Evolutionary conservation across 2,797 vertebrate genomes (phyloP).

Genomic region (Adrianichthys oophorus): DNA sequence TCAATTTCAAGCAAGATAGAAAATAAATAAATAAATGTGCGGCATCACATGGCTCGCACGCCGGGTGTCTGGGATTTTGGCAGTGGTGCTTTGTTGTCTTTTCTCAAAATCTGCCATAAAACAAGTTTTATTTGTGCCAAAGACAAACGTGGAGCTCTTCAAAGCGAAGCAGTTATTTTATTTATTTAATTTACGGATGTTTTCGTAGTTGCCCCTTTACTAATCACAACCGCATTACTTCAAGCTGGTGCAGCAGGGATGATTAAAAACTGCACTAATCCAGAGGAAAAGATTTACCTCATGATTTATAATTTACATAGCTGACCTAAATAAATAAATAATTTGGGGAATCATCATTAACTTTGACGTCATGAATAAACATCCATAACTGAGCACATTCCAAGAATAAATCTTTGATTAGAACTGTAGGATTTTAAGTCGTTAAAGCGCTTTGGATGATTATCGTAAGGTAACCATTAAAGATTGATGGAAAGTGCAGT

Average conservation of each 20-base stretch:
- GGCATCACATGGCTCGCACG: background rate
- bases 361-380: no score
- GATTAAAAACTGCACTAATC: no score
- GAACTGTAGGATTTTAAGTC: background rate
- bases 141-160: background rate
- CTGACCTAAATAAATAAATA: no score
- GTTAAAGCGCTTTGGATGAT: no score
- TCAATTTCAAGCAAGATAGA: background rate
- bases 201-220: background rate
- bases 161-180: background rate
- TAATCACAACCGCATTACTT: background rate
- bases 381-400: no score
- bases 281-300: no score
- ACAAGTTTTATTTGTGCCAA: background rate
- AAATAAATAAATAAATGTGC: no score
- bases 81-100: slow-evolving; percentile 1
- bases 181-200: background rate
- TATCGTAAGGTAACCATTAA: no score
- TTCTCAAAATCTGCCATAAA: slow-evolving; percentile 5
- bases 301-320: no score
- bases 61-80: slow-evolving; percentile 2
- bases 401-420: background rate
- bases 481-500: no score
- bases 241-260: no score
- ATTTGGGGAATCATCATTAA: no score